Base-by-base conservation (phyloP, 2,888 invertebrate genomes). In the Ectobius pallidus region DNA sequence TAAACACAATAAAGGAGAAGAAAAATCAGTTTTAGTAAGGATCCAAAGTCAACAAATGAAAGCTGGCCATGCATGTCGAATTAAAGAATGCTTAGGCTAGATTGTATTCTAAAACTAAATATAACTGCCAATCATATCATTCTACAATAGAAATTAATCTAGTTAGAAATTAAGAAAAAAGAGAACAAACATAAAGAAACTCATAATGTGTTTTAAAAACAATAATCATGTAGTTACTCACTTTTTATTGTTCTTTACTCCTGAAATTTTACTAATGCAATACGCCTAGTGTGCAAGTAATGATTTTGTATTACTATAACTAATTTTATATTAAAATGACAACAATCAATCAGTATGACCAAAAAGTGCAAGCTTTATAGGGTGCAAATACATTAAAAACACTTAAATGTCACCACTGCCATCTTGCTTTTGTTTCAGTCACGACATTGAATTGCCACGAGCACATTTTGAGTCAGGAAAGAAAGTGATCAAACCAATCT, bases 371-470 rank as follows among this genome's bases (percentile, higher is more conserved):
- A 65, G 65, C 27, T 46, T 27, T 18, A 46, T 46, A 16, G 18
- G 18, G 65, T 46, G 46, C 27, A 65, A 65, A 34, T 34, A 44
- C 65, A 65, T 27, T 16, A 25, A 44, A 61, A 65, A 65, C 65
- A 70, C 32, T 42, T 65, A 72, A 32, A 61, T 52, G 69, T 75
- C 75, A 84, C 85, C 86, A 84, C 86, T 84, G 86, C 86, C 86
- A 86, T 86, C 86, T 86, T 86, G 86, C 86, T 84, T 83, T 82
- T 16, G 11, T 70, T 65, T 46, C 46, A 46, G 32, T 63, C 71
- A 63, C 49, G 65, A 71, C 63, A 71, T 20, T 34, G 55, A 69
- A 52, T 20, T 69, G 69, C 69, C 69, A 69, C 55, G 63, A 65
- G 58, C 65, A 63, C 18, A 62, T 70, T 69, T 34, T 49, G 69